Evolutionary conservation across 2,113 vertebrate genomes (phyloP).

Genomic region (Hystrix brachyura): DNA sequence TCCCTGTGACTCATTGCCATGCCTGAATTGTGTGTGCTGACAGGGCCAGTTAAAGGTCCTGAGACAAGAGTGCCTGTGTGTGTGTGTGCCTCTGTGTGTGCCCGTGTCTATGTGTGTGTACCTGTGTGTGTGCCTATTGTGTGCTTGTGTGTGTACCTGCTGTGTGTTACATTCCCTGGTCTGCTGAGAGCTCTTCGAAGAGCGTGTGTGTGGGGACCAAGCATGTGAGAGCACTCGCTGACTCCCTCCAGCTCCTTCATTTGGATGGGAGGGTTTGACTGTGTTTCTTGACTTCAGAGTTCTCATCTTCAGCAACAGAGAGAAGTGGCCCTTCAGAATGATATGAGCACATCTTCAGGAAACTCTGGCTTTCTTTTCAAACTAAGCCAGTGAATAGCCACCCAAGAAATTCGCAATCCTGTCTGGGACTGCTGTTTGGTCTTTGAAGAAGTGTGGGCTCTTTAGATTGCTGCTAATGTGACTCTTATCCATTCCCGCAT

Average conservation of each 20-base stretch:
- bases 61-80: not conserved
- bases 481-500: not conserved
- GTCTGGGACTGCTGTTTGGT: not conserved
- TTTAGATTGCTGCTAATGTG: not conserved
- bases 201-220: not conserved
- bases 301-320: slow-evolving; percentile 31
- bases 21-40: not conserved
- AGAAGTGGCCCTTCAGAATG: slow-evolving; percentile 49
- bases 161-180: not conserved
- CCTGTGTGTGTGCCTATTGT: not conserved
- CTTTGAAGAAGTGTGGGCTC: not conserved
- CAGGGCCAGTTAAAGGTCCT: not conserved
- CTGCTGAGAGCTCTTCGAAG: not conserved
- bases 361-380: slow-evolving; percentile 53
- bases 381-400: slow-evolving; percentile 17
- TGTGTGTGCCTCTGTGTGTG: not conserved
- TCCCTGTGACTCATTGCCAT: not conserved
- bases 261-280: not conserved
- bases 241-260: not conserved
- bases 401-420: slow-evolving; percentile 23
- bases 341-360: not conserved
- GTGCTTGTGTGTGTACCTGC: not conserved
- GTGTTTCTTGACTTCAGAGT: not conserved
- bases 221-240: not conserved
- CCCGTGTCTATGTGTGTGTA: no score